A percentile compares a stretch with the other conserved stretches of the same genome.
phyloP scores from a whole-genome alignment of 2,888 invertebrate genomes.

The Hypselothyrea guttata region DNA sequence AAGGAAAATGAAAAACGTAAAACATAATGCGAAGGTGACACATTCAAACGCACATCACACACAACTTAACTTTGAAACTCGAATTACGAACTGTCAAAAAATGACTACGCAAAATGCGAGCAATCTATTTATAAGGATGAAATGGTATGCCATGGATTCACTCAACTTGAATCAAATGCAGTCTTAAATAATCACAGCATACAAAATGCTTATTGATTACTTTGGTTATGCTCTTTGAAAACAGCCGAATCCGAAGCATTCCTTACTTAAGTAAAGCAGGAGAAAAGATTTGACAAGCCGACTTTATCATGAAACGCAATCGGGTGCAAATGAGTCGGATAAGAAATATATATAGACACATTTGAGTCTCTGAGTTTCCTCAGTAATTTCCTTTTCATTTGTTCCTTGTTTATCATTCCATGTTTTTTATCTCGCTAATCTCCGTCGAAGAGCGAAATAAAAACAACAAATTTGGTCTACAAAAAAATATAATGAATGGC shows the following conservation, averaged over 20 bases:
- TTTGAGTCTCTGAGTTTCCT: not conserved
- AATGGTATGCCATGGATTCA: conserved; percentile 13
- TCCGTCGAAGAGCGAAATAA: not conserved
- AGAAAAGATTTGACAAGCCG: conserved; percentile 34
- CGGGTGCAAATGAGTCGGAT: conserved; percentile 50
- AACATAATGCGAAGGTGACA: conserved; percentile 31
- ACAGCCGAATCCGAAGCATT: conserved; percentile 7
- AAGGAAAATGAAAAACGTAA: conserved; percentile 24
- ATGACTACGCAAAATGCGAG: conserved; percentile 39
- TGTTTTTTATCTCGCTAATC: conserved; percentile 12
- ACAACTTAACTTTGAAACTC: conserved; percentile 32
- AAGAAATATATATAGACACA: conserved; percentile 10
- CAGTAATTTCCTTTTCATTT: not conserved
- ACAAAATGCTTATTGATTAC: conserved; percentile 54
- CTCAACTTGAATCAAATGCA: conserved; percentile 13
- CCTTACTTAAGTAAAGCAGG: too few species aligned
- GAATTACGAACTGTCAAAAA: conserved; percentile 57
- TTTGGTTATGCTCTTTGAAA: conserved; percentile 17
- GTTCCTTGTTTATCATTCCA: not conserved
- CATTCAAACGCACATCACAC: conserved; percentile 7
- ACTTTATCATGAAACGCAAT: conserved; percentile 45
- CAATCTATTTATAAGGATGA: conserved; percentile 21
- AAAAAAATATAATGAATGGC: not conserved
- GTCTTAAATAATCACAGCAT: conserved; percentile 15
- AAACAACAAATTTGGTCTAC: conserved; percentile 15